Base-by-base conservation (phyloP, 2,113 vertebrate genomes). In the Natator depressus region DNA sequence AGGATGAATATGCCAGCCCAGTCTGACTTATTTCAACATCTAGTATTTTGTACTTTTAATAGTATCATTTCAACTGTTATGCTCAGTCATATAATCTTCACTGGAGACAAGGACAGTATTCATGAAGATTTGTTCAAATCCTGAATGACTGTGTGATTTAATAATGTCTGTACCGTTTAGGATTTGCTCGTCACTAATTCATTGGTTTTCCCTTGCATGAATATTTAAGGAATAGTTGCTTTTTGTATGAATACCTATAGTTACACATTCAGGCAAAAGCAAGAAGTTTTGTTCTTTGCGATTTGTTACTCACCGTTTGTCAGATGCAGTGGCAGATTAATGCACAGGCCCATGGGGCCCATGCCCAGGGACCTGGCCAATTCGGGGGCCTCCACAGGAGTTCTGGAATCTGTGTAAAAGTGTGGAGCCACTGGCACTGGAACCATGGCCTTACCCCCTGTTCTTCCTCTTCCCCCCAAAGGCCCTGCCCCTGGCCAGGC, bases 81-180 rank as follows among this genome's bases (percentile, higher is more conserved):
- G 57, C 57, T n/a, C 16, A 65, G n/a, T n/a, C 6, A 65, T 62
- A 31, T n/a, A n/a, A 7, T 65, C 62, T 65, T 35, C 62, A 65
- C 31, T 35, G 7, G 31, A 65, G 62, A n/a, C 62, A 35, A 65
- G 31, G 31, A 17, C 62, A 19, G 31, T 35, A 65, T 65, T 25
- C 72, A 46, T 10, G 72, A 75, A 75, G 72, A 46, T 42, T 46
- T 75, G 38, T 46, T 46, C 72, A 75, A 22, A 85, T 79, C 87
- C 47, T 47, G 87, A 89, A 80, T 16, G 69, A 85, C 53, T 31
- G 24, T 38, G 86, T 54, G 85, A 84, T 35, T 5, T 24, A 89
- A 8, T 0, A 1, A 0, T 22, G 3, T 12, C 79, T 87, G 84
- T 2, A 24, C 2, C 11, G 12, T 84, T 84, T 51, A 4, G 47